phyloP scores from a whole-genome alignment of 2,797 vertebrate species.

The Acridotheres tristis region DNA sequence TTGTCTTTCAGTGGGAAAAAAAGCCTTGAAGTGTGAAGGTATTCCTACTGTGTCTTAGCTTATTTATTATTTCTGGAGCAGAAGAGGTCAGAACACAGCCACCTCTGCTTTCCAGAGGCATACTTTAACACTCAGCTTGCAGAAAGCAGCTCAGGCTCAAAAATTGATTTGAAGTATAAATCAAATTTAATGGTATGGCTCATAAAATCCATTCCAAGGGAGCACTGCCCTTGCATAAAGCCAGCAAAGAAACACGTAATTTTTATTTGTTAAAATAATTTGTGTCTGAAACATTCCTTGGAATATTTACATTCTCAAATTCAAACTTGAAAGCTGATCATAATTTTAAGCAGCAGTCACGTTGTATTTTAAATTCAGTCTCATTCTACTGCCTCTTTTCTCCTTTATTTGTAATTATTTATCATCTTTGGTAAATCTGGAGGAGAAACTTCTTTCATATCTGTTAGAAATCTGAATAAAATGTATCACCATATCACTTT shows the following conservation, averaged over 20 bases:
- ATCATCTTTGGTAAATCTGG: neutral
- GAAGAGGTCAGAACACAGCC: neutral
- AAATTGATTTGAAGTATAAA: neutral
- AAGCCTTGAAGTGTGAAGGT: neutral
- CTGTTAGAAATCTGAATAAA: neutral
- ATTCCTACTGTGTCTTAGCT: neutral
- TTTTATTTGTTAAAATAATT: neutral
- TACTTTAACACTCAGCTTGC: neutral
- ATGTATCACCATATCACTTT: neutral
- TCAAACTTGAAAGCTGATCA: neutral
- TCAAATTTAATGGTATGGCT: slow-evolving; percentile 3
- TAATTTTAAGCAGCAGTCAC: neutral
- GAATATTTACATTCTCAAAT: neutral
- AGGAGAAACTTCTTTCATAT: neutral
- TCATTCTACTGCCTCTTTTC: neutral
- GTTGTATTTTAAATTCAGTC: neutral
- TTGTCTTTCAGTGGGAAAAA: accelerated
- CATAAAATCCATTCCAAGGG: neutral
- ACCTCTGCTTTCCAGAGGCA: neutral
- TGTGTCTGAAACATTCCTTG: neutral
- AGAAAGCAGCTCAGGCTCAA: neutral
- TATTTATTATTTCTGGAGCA: neutral
- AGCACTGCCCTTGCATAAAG: slow-evolving; percentile 1
- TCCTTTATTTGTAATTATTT: neutral
- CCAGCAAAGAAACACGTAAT: neutral